Base-by-base conservation (phyloP, 2,888 invertebrate genomes). In the Coronaproctus castanopsis region DNA sequence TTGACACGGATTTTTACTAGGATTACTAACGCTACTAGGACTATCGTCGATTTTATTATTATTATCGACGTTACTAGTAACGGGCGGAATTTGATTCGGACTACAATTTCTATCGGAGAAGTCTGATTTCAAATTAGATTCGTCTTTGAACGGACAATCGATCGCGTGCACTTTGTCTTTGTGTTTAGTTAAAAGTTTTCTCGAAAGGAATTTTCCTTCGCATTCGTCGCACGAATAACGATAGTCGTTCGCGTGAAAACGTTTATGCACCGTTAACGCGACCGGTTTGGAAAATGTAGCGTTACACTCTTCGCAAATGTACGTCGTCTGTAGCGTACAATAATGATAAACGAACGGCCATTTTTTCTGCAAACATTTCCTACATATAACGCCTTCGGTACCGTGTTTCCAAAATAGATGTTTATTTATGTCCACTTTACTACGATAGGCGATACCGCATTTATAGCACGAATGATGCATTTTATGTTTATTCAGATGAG, bases 321-420 rank as follows among this genome's bases (percentile, higher is more conserved):
- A 89, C 59, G 79, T 76, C 10, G 78, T 73, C 2, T 89, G 87
- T 51, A 89, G 89, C 64, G 84, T 80, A 70, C 90, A 90, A 68
- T 90, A 90, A 70, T 90, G 90, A 73, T 89, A 90, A 3, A 89
- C 85, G 71, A 90, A 88, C 0, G 87, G 87, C 90, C 90, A 90
- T 67, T 88, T 88, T 69, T 89, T 90, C 68, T 89, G 87, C 57
- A 88, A 72, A 70, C 90, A 90, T 68, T 79, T 82, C 70, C 87
- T 87, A 69, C 90, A 90, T 48, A 82, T 72, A 2, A 86, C 83
- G 72, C 88, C 88, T 69, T 90, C 87, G 1, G 89, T 89, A 21
- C 89, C 89, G 71, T 91, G 90, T 71, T 90, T 91, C 89, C 90
- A 90, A 70, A 88, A 89, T 59, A 90, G 74, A 74, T 91, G 90